Base-by-base conservation (phyloP, 1,140 invertebrate genomes). In the Drosophila malerkotliana region DNA sequence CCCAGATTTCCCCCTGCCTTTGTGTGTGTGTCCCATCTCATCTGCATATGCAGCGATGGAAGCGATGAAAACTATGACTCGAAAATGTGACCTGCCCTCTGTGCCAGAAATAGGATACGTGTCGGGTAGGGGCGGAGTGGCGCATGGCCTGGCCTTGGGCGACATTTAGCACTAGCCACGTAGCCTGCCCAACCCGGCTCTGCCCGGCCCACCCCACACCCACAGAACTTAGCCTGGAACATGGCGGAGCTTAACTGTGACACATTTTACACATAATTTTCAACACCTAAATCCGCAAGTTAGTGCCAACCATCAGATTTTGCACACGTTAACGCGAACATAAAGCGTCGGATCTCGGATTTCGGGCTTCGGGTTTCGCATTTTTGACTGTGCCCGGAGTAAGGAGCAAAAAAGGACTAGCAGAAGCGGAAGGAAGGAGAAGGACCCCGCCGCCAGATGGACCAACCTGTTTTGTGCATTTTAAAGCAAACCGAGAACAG, bases 211-310 rank as follows among this genome's bases (percentile, higher is more conserved):
- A 15, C 69, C 28, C 45, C 48, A 18, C 55, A 8, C 44, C 41
- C 44, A 9, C 53, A 60, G 30, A 67, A 67, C 59, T 67, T 64
- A 30, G 57, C 71, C 32, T 14, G 48, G 58, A 63, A 63, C 77
- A 79, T 69, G 80, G 66, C 71, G 80, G 66, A 85, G 82, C 82
- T 87, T 87, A 87, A 62, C 74, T 87, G 75, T 87, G 82, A 87
- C 82, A 87, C 82, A 87, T 87, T 87, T 87, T 87, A 76, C 82
- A 87, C 82, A 87, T 87, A 87, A 87, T 87, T 87, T 87, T 87
- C 83, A 88, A 79, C 82, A 87, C 82, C 83, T 82, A 87, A 87
- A 87, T 87, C 82, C 82, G 82, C 83, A 87, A 87, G 83, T 87
- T 87, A 88, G 82, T 79, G 82, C 82, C 71, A 85, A 60, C 71